Evolutionary conservation across 2,888 invertebrate genomes (phyloP), one percentile per base, ranked within the genome.

Genomic region (Lumbricus terrestris): DNA sequence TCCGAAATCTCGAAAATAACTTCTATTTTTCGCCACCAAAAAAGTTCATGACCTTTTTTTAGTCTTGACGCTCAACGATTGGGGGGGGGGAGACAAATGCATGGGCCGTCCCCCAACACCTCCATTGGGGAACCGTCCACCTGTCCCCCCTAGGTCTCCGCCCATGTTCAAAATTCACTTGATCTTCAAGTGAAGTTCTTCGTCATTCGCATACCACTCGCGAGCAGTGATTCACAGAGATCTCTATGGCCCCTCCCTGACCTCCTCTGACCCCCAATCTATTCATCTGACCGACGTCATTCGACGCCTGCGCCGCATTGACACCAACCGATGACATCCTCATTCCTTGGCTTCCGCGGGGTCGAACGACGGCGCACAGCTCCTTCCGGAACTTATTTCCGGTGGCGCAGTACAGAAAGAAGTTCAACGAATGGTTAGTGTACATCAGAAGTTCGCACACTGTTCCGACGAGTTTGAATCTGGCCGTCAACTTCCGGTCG

Each of bases 371-470:
- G 40, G 40, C 42, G 47, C 88, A 88, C 40, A 88, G 38, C 33
- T 88, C 88, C 37, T n/a, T 34, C 20, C 88, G 40, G 88, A 88
- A 88, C 88, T 88, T 88, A 29, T 42, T 40, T 40, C 88, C 88
- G 18, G 88, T 88, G 20, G 88, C 88, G 40, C 88, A 88, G 42
- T 88, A 85, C 85, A 85, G 85, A 37, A 85, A 85, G 85, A 85
- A 85, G 35, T 85, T 85, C 18, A 18, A 16, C 5, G 88, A 88
- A n/a, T 88, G 88, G 13, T 88, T 88, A n/a, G 88, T 42, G 29
- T 88, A 88, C 88, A 88, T 88, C 42, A 88, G 42, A 23, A 88
- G 33, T 40, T 88, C 88, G 33, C 42, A 88, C 13, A 88, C 47
- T 5, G 88, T 88, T 23, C 88, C 0, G 40, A 29, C 40, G 33